Conservation (phyloP, 2,888 invertebrate species). For the Zonitis immaculata region DNA sequence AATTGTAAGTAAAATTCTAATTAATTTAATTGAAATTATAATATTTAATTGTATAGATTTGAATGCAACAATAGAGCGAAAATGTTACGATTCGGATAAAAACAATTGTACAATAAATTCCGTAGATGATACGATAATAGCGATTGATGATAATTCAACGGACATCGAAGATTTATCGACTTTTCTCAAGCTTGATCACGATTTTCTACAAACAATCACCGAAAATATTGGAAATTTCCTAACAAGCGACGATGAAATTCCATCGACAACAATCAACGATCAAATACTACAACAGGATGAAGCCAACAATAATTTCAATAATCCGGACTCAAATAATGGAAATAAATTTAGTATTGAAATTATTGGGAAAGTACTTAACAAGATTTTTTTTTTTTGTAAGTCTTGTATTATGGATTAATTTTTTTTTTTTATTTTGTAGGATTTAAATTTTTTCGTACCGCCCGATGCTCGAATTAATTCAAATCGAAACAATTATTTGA, state of each 20-base stretch:
- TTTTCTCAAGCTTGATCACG: constrained; percentile 10
- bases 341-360: not conserved
- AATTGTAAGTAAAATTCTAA: not conserved
- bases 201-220: constrained; percentile 1
- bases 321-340: not conserved
- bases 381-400: too few relatives aligned
- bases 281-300: not conserved
- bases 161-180: constrained; percentile 11
- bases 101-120: too few relatives aligned
- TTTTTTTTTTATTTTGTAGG: constrained; percentile 16
- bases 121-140: too few relatives aligned
- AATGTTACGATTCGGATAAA: too few relatives aligned
- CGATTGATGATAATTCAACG: not conserved
- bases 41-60: not conserved
- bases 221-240: not conserved
- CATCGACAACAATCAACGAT: not conserved
- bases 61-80: not conserved
- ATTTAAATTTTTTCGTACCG: constrained; percentile 17
- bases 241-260: not conserved
- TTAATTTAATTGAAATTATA: not conserved
- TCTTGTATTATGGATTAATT: constrained; percentile 10
- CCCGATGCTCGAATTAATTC: constrained; percentile 11
- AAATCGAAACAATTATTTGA: constrained; percentile 10
- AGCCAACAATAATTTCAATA: not conserved
- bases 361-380: not conserved